Conservation (phyloP, 1,140 invertebrate species). For the Papilio aristodemus region DNA sequence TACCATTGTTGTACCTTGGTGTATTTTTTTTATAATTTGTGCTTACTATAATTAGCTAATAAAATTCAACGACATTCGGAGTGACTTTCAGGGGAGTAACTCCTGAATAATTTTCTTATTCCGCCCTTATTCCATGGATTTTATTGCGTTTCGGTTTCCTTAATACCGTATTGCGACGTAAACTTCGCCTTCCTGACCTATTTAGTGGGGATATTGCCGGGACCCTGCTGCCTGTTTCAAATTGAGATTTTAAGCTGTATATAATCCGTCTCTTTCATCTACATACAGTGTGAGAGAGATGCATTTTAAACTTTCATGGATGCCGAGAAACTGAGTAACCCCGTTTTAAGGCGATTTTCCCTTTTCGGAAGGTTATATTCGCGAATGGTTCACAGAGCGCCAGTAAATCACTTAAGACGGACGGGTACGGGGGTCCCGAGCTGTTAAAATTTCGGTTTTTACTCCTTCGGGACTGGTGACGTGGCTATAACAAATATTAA, state of each 20-base stretch:
- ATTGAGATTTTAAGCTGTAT: slow-evolving; percentile 58
- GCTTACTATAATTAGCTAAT: slow-evolving; percentile 34
- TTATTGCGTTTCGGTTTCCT: slow-evolving; percentile 73
- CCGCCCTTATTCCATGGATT: slow-evolving; percentile 61
- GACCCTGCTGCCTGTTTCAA: slow-evolving; percentile 62
- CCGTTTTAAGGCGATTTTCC: slow-evolving; percentile 30
- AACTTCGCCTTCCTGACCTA: slow-evolving; percentile 79
- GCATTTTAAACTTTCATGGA: slow-evolving; percentile 34
- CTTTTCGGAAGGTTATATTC: slow-evolving; percentile 50
- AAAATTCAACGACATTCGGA: slow-evolving; percentile 35
- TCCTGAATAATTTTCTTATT: slow-evolving; percentile 74
- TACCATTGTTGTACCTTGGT: too few species aligned
- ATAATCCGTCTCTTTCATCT: slow-evolving; percentile 48
- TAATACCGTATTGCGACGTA: slow-evolving; percentile 68
- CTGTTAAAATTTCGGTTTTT: slow-evolving; percentile 67
- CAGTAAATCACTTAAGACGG: slow-evolving; percentile 72
- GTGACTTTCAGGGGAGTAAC: slow-evolving; percentile 37
- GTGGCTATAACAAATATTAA: slow-evolving; percentile 59
- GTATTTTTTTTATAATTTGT: slow-evolving; percentile 38
- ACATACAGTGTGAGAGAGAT: slow-evolving; percentile 45
- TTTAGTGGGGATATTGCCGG: slow-evolving; percentile 68
- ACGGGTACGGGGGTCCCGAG: slow-evolving; percentile 46
- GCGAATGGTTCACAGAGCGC: slow-evolving; percentile 57
- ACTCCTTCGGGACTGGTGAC: slow-evolving; percentile 53
- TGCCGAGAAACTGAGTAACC: slow-evolving; percentile 22